A percentile compares a stretch with the other conserved stretches of the same genome.
Evolutionary conservation across 2,113 vertebrate species (phyloP).

Genomic region (Lycaon pictus): DNA sequence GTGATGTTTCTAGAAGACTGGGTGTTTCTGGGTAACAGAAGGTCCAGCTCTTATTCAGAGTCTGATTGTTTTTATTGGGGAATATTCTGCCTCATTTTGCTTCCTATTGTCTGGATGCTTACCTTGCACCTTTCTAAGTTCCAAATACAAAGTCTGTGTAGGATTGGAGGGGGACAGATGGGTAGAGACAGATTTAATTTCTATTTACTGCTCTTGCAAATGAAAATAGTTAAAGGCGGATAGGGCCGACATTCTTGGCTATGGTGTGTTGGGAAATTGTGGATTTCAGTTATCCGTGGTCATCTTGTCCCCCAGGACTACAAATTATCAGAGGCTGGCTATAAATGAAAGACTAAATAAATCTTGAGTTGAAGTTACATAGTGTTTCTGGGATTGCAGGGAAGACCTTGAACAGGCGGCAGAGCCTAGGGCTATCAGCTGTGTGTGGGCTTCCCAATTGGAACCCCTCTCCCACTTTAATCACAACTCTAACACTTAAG

Average conservation of each 20-base stretch:
- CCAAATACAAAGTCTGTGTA: neutral
- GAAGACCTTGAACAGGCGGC: neutral
- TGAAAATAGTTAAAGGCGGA: slow-evolving; percentile 21
- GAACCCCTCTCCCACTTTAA: slow-evolving; percentile 57
- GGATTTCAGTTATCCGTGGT: slow-evolving; percentile 37
- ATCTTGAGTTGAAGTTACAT: slow-evolving; percentile 52
- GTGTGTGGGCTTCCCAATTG: neutral
- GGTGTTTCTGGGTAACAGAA: neutral
- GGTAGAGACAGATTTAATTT: slow-evolving; percentile 30
- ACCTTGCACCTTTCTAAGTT: slow-evolving; percentile 15
- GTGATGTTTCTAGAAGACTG: slow-evolving; percentile 31
- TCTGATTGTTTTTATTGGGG: neutral
- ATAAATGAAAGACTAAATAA: slow-evolving; percentile 61
- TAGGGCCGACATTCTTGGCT: neutral
- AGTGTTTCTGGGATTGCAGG: slow-evolving; percentile 31
- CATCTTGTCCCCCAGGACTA: neutral
- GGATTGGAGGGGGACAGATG: neutral
- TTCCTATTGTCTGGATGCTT: neutral
- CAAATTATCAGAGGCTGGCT: slow-evolving; percentile 6
- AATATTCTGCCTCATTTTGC: neutral
- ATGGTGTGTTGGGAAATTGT: neutral
- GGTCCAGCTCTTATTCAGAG: neutral
- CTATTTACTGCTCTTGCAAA: neutral
- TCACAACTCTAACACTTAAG: slow-evolving; percentile 46
- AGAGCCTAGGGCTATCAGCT: neutral